Percentiles rank a stretch among this genome's conserved stretches.
phyloP scores from a whole-genome alignment of 2,888 invertebrate genomes.

The Orthonychiurus folsomi region DNA sequence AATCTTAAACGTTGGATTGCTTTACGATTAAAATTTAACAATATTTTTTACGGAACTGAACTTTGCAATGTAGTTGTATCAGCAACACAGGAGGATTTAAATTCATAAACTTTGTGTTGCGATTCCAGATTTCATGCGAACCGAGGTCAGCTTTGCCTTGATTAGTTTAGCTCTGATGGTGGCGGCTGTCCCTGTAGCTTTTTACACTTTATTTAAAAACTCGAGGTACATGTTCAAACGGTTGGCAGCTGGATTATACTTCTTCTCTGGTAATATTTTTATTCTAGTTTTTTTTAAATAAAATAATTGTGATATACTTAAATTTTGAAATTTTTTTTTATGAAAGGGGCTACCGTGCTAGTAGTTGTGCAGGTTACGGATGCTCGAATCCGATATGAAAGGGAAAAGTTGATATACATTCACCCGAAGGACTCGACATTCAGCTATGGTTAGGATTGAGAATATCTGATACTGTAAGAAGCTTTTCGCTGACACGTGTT shows the following conservation, averaged over 20 bases:
- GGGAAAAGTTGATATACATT: conserved; percentile 54
- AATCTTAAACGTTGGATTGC: no score
- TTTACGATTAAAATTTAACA: no score
- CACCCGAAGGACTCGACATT: conserved; percentile 59
- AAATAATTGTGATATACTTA: no score
- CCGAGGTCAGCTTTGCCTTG: conserved; percentile 73
- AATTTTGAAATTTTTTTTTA: no score
- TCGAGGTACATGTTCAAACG: conserved; percentile 83
- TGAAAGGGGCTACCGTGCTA: conserved; percentile 64
- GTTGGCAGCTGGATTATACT: conserved; percentile 71
- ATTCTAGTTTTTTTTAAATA: no score
- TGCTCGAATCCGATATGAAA: conserved; percentile 63
- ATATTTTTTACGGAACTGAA: no score
- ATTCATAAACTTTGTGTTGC: no score
- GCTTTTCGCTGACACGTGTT: no score
- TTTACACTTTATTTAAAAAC: conserved; percentile 68
- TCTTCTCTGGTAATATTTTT: conserved; percentile 64
- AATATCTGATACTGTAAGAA: no score
- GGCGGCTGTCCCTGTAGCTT: conserved; percentile 70
- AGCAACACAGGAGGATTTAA: no score
- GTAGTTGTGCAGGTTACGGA: conserved; percentile 74
- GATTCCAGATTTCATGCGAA: conserved; percentile 76
- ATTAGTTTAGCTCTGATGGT: conserved; percentile 71
- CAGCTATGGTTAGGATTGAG: conserved; percentile 51
- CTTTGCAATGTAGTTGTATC: no score